These are phyloP conservation scores for Nebria ingens DNA, from an alignment of 1,140 invertebrate genomes.

Conservation along the genomic window DNA sequence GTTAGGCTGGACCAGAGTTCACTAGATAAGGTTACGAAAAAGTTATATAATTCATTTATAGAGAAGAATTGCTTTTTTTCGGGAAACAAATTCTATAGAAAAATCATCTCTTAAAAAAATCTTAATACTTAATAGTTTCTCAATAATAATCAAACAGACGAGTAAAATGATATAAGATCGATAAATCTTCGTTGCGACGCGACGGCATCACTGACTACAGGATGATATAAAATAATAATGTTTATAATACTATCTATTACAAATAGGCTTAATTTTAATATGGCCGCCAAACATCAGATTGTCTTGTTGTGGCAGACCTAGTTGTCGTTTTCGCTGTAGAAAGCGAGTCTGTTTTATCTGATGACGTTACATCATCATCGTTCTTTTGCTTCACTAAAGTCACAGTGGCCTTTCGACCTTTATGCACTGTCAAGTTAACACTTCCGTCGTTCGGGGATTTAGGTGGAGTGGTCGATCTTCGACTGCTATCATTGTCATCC, in stretches of 20 bases:
- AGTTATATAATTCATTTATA: too few species aligned
- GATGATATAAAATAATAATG: background rate
- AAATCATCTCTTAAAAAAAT: background rate
- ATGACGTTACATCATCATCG: constrained; percentile 30
- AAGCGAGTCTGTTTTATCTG: constrained; percentile 29
- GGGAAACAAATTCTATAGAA: background rate
- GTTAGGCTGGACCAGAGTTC: too few species aligned
- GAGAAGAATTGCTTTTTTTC: too few species aligned
- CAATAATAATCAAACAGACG: background rate
- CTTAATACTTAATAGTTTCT: background rate
- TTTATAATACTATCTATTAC: background rate
- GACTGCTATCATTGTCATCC: constrained; percentile 11
- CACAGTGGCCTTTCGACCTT: constrained; percentile 26
- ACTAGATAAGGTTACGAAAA: too few species aligned
- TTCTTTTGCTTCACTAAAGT: constrained; percentile 30
- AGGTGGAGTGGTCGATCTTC: constrained; percentile 15
- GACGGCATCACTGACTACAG: too few species aligned
- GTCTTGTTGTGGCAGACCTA: constrained; percentile 32
- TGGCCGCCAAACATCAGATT: constrained; percentile 47
- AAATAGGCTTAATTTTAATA: constrained; percentile 34
- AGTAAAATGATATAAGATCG: too few species aligned
- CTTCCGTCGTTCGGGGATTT: constrained; percentile 20
- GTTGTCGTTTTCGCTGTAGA: constrained; percentile 23
- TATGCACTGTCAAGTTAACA: constrained; percentile 27
- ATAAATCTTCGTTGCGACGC: too few species aligned